Evolutionary conservation across 2,888 invertebrate species (phyloP), one percentile per base, ranked within the genome.

Genomic region (Aspidiotus rigidus): DNA sequence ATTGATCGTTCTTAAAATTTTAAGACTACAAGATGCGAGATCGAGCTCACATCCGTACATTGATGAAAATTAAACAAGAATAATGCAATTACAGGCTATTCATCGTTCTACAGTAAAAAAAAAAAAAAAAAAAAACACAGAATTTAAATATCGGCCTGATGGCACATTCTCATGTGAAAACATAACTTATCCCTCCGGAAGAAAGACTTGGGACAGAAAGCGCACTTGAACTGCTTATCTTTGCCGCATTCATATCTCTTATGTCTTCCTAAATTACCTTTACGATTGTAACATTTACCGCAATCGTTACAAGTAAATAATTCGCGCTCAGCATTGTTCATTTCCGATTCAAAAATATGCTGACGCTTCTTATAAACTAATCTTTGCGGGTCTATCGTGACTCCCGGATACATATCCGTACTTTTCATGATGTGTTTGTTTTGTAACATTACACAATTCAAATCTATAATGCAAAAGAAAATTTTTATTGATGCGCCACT

Each of bases 161-260:
- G 72, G 40, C 64, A 69, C 69, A 69, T 71, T 69, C 69, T 72
- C 44, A 69, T 64, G 66, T 72, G 72, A 66, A 71, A 71, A 15
- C 69, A 72, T 13, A 72, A 62, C 55, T 72, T 72, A 64, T 72
- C 72, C 56, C 71, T 67, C 41, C 72, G 60, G 64, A 72, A 72
- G 62, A 72, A 72, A 15, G 71, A 71, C 62, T 72, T 72, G 10
- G 72, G 71, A n/a, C 72, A 72, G 13, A 62, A 62, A 39, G 66
- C 80, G 72, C 84, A 85, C 72, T 83, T 81, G 76, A 84, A 84
- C 74, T 81, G 82, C 7, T 84, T 84, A 73, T 82, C 83, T 67
- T 80, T 78, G 0, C 83, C 83, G 74, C 84, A 84, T 74, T 84
- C 84, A 75, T 83, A 83, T 70, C 81, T 80, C 71, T 83, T 79